Base-by-base conservation (phyloP, 2,113 vertebrate species). In the Syngnathoides biaculeatus region DNA sequence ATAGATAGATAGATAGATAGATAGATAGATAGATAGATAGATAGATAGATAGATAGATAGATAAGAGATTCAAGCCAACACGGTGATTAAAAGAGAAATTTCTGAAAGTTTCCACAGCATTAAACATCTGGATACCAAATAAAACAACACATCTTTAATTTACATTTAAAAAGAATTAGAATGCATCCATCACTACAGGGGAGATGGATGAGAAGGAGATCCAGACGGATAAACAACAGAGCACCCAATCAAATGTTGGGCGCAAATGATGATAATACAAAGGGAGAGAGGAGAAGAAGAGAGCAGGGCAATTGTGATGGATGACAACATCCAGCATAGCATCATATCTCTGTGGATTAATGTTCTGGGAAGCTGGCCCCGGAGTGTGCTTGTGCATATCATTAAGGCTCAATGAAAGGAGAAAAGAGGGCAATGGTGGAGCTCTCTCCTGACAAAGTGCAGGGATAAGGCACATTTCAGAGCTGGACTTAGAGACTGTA, bases 261-360 rank as follows among this genome's bases (percentile, higher is more conserved):
- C 76, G 70, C 43, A 39, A 62, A 62, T 24, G 60, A 62, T 69
- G 45, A 67, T 64, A 47, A 48, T 66, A 64, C 3, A 43, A 43
- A 69, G 27, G 12, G 24, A 58, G 61, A 67, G 67, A 70, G 56
- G 48, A 62, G 48, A 59, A 55, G 52, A 64, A 71, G 52, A 79
- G 69, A 69, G 38, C 53, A 48, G 63, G 68, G 66, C 74, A 76
- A 79, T 79, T 81, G 85, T 87, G 80, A 88, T 83, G 80, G 79
- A 89, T 83, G 83, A 84, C 79, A 83, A 75, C 81, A 86, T 81
- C 75, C 82, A 83, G 78, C 77, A 80, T 82, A 84, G 85, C 86
- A 86, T 86, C 79, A 86, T 86, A 89, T 86, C 85, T 85, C 85
- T 81, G 81, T 81, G 89, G 89, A 90, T 90, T 87, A 90, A 86